These are phyloP conservation scores for Dipodomys ordii DNA, from an alignment of 2,113 vertebrate species.

Conservation along the genomic window DNA sequence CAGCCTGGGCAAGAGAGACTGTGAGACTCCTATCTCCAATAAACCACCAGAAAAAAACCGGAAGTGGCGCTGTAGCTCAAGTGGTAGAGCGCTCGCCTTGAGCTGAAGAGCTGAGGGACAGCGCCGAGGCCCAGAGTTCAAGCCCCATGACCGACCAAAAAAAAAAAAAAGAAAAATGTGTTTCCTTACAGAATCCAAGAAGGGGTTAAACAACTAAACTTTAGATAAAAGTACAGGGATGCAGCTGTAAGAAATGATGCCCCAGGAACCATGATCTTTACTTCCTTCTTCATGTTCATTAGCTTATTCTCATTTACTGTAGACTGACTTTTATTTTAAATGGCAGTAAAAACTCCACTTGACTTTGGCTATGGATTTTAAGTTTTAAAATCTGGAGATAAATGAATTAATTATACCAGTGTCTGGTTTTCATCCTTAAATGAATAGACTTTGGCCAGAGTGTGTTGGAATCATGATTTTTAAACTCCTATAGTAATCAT, in stretches of 20 bases:
- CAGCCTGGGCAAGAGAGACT: too few relatives aligned
- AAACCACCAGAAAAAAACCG: too few relatives aligned
- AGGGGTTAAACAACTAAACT: neutral
- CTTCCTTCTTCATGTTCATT: neutral
- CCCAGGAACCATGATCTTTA: neutral
- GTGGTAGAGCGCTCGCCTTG: too few relatives aligned
- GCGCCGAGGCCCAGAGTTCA: too few relatives aligned
- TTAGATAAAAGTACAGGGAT: neutral
- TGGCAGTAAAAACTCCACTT: constrained; percentile 28
- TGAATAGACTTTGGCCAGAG: neutral
- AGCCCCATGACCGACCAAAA: too few relatives aligned
- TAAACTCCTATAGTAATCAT: neutral
- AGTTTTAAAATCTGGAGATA: constrained; percentile 10
- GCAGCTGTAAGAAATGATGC: neutral
- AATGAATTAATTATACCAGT: constrained; percentile 30
- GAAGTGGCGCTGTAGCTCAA: too few relatives aligned
- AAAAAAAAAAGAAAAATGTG: neutral
- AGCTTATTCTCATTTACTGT: neutral
- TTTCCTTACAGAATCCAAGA: neutral
- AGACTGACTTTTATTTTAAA: constrained; percentile 26
- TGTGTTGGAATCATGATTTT: neutral
- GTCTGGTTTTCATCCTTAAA: constrained; percentile 18
- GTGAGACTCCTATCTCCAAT: too few relatives aligned
- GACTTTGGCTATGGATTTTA: constrained; percentile 12
- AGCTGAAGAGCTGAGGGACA: too few relatives aligned